Percentiles rank a stretch among this genome's conserved stretches.
phyloP scores from a whole-genome alignment of 2,797 vertebrate species.

The Cottoperca gobio region DNA sequence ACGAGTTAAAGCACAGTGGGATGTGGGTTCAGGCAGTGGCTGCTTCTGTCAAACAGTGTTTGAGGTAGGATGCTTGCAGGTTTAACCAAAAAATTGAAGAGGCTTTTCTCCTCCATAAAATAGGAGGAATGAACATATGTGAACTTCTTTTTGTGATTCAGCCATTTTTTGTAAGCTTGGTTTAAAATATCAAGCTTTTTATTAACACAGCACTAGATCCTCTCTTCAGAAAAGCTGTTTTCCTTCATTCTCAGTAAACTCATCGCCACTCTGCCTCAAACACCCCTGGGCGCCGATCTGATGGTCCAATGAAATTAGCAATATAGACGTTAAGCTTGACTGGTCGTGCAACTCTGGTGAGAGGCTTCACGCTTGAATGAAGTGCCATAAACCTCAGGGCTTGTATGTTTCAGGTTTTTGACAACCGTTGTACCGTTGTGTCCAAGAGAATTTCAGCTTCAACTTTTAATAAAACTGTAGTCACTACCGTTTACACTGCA shows the following conservation, averaged over 20 bases:
- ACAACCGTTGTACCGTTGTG: not conserved
- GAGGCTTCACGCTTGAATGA: not conserved
- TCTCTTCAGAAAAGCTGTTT: conserved; percentile 3
- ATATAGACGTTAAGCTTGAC: conserved; percentile 23
- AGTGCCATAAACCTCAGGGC: conserved; percentile 18
- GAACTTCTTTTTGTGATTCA: conserved; percentile 9
- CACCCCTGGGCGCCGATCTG: conserved; percentile 45
- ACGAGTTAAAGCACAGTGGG: conserved; percentile 44
- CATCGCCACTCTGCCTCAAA: conserved; percentile 4
- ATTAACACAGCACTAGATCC: conserved; percentile 3
- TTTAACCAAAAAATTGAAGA: conserved; percentile 31
- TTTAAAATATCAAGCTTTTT: conserved; percentile 23
- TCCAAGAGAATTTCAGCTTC: conserved; percentile 13
- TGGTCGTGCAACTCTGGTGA: conserved; percentile 4
- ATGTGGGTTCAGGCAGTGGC: conserved; percentile 55
- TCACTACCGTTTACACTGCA: not conserved
- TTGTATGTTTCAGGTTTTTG: conserved; percentile 12
- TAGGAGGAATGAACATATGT: not conserved
- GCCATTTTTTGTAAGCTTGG: conserved; percentile 4
- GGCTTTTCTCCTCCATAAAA: not conserved
- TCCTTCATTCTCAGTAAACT: conserved; percentile 8
- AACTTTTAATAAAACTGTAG: not conserved
- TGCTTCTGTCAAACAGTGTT: conserved; percentile 32
- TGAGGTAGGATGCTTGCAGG: conserved; percentile 32
- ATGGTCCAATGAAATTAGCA: conserved; percentile 61